A percentile compares a stretch with the other conserved stretches of the same genome.
Conservation (phyloP, 2,888 invertebrate species). For the Brachyptera putata region DNA sequence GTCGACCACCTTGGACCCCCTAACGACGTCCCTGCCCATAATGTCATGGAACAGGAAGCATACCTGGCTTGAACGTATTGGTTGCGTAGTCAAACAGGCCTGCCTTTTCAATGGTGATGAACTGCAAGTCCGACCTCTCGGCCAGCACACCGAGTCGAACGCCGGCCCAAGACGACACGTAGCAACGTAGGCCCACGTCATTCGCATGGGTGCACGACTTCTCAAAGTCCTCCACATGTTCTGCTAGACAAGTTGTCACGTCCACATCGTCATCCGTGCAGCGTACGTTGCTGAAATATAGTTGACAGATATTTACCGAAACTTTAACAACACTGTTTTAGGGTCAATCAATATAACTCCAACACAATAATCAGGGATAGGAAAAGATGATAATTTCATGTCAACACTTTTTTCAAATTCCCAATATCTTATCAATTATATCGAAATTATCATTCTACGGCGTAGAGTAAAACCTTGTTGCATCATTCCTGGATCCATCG, state of each 20-base stretch:
- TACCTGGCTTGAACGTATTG: slow-evolving; percentile 74
- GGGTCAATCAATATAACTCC: no score
- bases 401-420: no score
- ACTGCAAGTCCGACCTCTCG: slow-evolving; percentile 81
- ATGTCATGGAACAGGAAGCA: no score
- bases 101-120: slow-evolving; percentile 83
- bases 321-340: no score
- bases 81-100: slow-evolving; percentile 92
- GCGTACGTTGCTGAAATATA: slow-evolving; percentile 67
- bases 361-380: no score
- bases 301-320: background rate
- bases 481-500: no score
- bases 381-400: no score
- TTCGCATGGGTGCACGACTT: slow-evolving; percentile 82
- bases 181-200: slow-evolving; percentile 85
- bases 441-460: no score
- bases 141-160: slow-evolving; percentile 84
- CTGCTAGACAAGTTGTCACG: slow-evolving; percentile 80
- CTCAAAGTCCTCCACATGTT: slow-evolving; percentile 73
- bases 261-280: slow-evolving; percentile 90
- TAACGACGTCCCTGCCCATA: no score
- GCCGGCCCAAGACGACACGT: slow-evolving; percentile 92
- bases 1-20: no score
- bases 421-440: no score
- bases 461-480: no score